Conservation (phyloP, 1,140 invertebrate species). For the Drosophila pallidifrons region DNA sequence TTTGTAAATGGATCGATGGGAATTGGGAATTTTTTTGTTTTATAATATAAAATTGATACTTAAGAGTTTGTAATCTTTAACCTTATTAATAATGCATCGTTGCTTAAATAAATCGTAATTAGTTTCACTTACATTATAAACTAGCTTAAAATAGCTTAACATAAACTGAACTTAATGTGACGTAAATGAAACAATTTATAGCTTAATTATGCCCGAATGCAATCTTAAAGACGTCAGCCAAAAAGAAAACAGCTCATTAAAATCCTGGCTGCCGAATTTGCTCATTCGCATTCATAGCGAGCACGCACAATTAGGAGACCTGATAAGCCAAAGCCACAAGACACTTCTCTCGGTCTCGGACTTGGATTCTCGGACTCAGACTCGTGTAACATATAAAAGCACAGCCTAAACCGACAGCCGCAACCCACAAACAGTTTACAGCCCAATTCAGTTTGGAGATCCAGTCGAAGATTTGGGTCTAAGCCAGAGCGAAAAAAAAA, state of each 20-base stretch:
- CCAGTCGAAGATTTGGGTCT: constrained; percentile 45
- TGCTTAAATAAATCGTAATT: too few species aligned
- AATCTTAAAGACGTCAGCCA: constrained; percentile 13
- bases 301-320: constrained; percentile 31
- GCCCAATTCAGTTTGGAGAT: constrained; percentile 31
- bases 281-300: constrained; percentile 61
- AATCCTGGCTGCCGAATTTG: constrained; percentile 45
- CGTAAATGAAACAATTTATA: constrained; percentile 60
- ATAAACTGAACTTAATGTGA: constrained; percentile 25
- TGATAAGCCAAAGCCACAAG: constrained; percentile 7
- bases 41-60: neutral
- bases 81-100: too few species aligned
- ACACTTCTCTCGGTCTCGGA: neutral
- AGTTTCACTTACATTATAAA: neutral
- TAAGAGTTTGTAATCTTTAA: too few species aligned
- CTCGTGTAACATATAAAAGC: neutral
- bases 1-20: constrained; percentile 53
- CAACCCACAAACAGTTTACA: constrained; percentile 13
- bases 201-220: constrained; percentile 47
- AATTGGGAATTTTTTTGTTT: constrained; percentile 16
- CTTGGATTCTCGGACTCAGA: neutral
- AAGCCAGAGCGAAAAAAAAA: constrained; percentile 2
- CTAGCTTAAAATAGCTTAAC: constrained; percentile 44
- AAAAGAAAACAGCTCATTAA: constrained; percentile 29
- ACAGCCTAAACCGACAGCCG: constrained; percentile 4